These are phyloP conservation scores for Orthonychiurus folsomi DNA, from an alignment of 2,888 invertebrate genomes.

Conservation along the genomic window DNA sequence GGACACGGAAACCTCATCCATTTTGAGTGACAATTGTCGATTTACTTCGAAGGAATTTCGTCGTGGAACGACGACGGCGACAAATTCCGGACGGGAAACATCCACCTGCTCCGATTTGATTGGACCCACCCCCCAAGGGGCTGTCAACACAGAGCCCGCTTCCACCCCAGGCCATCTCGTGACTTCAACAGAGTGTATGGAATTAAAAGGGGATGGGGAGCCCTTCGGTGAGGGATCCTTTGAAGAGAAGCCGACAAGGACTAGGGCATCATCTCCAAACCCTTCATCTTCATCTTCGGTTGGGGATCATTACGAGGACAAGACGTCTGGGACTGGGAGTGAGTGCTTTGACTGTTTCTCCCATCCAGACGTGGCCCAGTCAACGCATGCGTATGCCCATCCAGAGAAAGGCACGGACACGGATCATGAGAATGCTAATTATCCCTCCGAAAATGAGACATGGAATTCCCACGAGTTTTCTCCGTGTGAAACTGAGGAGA, in stretches of 20 bases:
- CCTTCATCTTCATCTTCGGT: constrained; percentile 13
- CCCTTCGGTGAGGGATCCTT: constrained; percentile 25
- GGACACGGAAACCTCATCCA: constrained; percentile 11
- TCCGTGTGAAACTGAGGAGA: neutral
- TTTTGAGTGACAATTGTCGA: neutral
- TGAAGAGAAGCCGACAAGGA: constrained; percentile 23
- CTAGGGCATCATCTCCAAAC: constrained; percentile 19
- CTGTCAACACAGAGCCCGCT: too few species aligned
- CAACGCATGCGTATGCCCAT: neutral
- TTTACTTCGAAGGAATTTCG: neutral
- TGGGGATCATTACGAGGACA: too few species aligned
- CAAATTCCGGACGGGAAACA: neutral
- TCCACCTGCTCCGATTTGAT: neutral
- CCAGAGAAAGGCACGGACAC: neutral
- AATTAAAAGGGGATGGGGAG: neutral
- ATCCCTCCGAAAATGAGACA: constrained; percentile 18
- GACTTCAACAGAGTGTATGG: neutral
- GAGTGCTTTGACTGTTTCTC: neutral
- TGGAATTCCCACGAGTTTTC: constrained; percentile 26
- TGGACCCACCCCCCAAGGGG: too few species aligned
- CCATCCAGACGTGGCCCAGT: neutral
- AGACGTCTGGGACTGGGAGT: neutral
- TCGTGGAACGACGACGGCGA: neutral
- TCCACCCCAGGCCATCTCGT: too few species aligned
- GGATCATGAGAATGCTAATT: neutral